Base-by-base conservation (phyloP, 1,140 invertebrate genomes). In the Drosophila murphyi region DNA sequence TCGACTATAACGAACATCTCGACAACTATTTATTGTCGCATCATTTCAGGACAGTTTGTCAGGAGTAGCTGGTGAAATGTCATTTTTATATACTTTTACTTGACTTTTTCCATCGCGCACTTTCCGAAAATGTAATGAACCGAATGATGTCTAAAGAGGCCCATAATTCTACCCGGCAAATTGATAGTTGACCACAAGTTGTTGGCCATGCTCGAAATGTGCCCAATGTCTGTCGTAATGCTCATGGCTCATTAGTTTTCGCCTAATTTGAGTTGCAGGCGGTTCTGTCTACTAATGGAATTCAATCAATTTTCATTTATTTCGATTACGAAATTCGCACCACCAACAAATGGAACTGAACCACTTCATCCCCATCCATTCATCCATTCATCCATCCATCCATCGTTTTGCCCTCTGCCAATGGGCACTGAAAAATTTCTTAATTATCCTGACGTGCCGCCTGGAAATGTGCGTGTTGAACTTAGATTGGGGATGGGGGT, bases 261-360 rank as follows among this genome's bases (percentile, higher is more conserved):
- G 80, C 77, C 83, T 88, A 88, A 88, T 88, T 88, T 88, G 64
- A 71, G 78, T 80, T 87, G 83, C 76, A 74, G 63, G 57, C 76
- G 4, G 45, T 29, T 47, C 8, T 34, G 34, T 8, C 47, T 45
- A 71, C 78, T 85, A 88, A 91, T 91, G 88, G 88, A 91, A 91
- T 91, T 91, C 88, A 82, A 91, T 91, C 89, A 91, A 91, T 91
- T 91, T 91, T 87, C 88, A 91, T 91, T 91, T 91, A 91, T 74
- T 85, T 86, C 88, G 83, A 88, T 87, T 88, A 71, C 80, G 48
- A 75, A 72, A 80, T 68, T 82, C 82, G 76, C 85, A 77, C 69
- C 79, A 86, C 72, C 82, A 48, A 47, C 10, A 41, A 70, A 52
- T 48, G 45, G 50, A 37, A 55, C 35, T 57, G 54, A 34, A 41